Percentiles rank a stretch among this genome's conserved stretches.
These are phyloP conservation scores for Cotesia chilonis DNA, from an alignment of 1,140 invertebrate genomes.

Conservation along the genomic window DNA sequence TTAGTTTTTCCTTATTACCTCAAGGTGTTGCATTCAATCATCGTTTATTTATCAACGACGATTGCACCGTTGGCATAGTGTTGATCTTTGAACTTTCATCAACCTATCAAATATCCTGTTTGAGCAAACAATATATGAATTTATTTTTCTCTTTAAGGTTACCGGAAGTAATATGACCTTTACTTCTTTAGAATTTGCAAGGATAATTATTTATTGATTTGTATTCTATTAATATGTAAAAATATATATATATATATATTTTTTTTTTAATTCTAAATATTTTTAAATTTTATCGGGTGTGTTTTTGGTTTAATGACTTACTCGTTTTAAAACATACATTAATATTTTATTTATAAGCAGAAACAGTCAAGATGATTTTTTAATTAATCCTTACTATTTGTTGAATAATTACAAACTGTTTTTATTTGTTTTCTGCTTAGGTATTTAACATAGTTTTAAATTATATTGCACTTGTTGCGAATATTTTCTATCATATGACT, in stretches of 20 bases:
- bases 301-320: too few species aligned
- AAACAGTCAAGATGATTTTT: too few species aligned
- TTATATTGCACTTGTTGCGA: too few species aligned
- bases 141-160: neutral
- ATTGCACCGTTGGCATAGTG: neutral
- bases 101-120: constrained; percentile 2
- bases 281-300: too few species aligned
- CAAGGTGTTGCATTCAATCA: neutral
- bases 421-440: too few species aligned
- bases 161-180: constrained; percentile 6
- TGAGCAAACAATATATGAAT: constrained; percentile 1
- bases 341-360: too few species aligned
- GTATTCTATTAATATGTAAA: neutral
- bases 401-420: too few species aligned
- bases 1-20: neutral
- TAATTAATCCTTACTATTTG: too few species aligned
- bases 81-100: constrained; percentile 4
- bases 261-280: neutral
- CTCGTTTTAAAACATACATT: too few species aligned
- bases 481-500: too few species aligned
- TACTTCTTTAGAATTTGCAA: constrained; percentile 1
- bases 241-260: neutral
- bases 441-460: too few species aligned
- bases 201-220: constrained; percentile 2
- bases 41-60: neutral